Evolutionary conservation across 2,888 invertebrate genomes (phyloP), one percentile per base, ranked within the genome.

Genomic region (Zelleria hepariella): DNA sequence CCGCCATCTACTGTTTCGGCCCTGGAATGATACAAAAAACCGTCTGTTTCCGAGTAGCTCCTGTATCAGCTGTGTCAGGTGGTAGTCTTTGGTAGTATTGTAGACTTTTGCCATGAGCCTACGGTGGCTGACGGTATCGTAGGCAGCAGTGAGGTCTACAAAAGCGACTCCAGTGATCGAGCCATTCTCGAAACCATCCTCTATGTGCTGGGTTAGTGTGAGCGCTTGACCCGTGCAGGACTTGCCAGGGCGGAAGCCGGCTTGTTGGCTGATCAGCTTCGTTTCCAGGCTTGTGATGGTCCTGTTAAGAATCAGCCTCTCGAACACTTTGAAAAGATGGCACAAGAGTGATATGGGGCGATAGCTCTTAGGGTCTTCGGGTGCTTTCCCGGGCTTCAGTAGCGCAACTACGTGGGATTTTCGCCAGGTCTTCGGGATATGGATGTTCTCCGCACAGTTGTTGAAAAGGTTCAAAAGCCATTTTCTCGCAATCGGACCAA

Each of bases 321-420:
- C 53, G 18, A 51, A 58, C 10, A 60, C 27, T 42, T 53, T 60
- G 47, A 56, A 26, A 6, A 52, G 52, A n/a, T 51, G 56, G 20
- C 60, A 61, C 23, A 58, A 32, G 7, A 56, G 27, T 5, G 58
- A 55, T 5, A 58, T 58, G 1, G 60, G 58, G 8, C 58, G 15
- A 15, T 24, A 58, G 47, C 56, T 58, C 27, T 61, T 58, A 10
- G 51, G 32, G n/a, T 58, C 56, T 15, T 49, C 56, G 48, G 57
- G 26, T 24, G 27, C n/a, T 42, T 61, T 61, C 10, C 60, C 60
- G 7, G 56, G 56, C 51, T 61, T 61, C 0, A n/a, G n/a, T n/a
- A n/a, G n/a, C n/a, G n/a, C n/a, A n/a, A n/a, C n/a, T n/a, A n/a
- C n/a, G n/a, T n/a, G 26, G 57, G 7, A 59, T 24, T 53, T 53